phyloP scores from a whole-genome alignment of 2,888 invertebrate species.

The Laspeyria flexula region DNA sequence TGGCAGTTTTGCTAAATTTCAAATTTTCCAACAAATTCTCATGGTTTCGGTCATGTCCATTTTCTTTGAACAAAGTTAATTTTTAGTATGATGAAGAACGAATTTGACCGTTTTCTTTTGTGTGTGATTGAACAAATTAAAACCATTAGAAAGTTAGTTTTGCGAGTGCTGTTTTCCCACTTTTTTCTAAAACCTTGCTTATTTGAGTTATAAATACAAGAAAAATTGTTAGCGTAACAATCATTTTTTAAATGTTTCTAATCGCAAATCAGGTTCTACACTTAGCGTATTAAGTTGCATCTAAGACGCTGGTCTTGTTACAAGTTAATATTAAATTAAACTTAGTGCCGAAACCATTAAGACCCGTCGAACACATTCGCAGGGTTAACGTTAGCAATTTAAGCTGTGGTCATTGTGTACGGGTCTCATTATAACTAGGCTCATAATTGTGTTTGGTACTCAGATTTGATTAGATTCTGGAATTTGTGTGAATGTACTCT shows the following conservation, averaged over 20 bases:
- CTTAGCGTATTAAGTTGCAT: slow-evolving; percentile 65
- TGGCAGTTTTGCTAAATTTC: no score
- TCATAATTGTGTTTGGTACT: slow-evolving; percentile 10
- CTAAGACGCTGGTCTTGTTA: slow-evolving; percentile 75
- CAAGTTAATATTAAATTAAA: slow-evolving; percentile 82
- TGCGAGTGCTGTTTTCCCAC: no score
- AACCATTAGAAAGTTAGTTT: no score
- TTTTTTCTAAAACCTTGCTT: no score
- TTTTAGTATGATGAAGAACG: no score
- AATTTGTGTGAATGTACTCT: background rate
- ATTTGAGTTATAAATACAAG: no score
- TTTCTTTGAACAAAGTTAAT: no score
- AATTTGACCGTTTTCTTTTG: no score
- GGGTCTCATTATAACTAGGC: slow-evolving; percentile 37
- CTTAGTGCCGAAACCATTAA: slow-evolving; percentile 76
- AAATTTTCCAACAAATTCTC: no score
- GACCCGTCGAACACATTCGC: slow-evolving; percentile 78
- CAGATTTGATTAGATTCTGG: background rate
- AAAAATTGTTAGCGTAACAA: no score
- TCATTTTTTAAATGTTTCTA: slow-evolving; percentile 4
- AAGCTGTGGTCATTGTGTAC: slow-evolving; percentile 68
- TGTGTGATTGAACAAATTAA: no score
- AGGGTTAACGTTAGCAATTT: slow-evolving; percentile 65
- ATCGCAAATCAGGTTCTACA: slow-evolving; percentile 40
- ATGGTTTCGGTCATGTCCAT: no score